Base-by-base conservation (phyloP, 2,797 vertebrate species). In the Sebastes paucispinis region DNA sequence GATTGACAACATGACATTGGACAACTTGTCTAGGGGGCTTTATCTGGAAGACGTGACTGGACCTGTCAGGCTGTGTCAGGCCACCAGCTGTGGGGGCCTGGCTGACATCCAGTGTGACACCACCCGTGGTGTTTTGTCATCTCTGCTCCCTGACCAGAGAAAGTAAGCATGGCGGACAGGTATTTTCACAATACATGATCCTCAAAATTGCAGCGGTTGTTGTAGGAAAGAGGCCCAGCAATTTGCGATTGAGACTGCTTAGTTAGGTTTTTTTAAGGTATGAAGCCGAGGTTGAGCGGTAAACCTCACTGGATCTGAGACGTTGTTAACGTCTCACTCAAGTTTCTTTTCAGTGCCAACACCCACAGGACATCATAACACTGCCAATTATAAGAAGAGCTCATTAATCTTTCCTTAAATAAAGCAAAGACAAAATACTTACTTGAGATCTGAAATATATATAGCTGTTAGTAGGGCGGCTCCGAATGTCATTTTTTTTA, bases 51-150 rank as follows among this genome's bases (percentile, higher is more conserved):
- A 90, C 79, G 89, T 91, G 92, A 92, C 86, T 82, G 82, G 91
- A 91, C 89, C 95, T 95, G 95, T 95, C 95, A 94, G 80, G 83
- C 91, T 73, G 73, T 87, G 93, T 95, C 92, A 93, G 83, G 83
- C 91, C 93, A 93, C 91, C 92, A 91, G 93, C 89, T 93, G 92
- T 89, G 88, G 86, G 82, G 93, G 91, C 83, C 90, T 52, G 87
- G 81, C 88, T 89, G 91, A 94, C 91, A 93, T 94, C 83, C 86
- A 91, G 87, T 88, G 90, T 95, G 94, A 94, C 94, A 94, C 88
- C 89, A 95, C 94, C 94, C 88, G 87, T 94, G 94, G 93, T 94
- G 92, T 93, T 94, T 92, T 94, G 94, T 95, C 94, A 91, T 92
- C 87, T 86, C 85, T 75, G 83, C 76, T 93, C 76, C 81, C 82